These are phyloP conservation scores for Zootermopsis nevadensis DNA, from an alignment of 2,888 invertebrate species.

Conservation along the genomic window DNA sequence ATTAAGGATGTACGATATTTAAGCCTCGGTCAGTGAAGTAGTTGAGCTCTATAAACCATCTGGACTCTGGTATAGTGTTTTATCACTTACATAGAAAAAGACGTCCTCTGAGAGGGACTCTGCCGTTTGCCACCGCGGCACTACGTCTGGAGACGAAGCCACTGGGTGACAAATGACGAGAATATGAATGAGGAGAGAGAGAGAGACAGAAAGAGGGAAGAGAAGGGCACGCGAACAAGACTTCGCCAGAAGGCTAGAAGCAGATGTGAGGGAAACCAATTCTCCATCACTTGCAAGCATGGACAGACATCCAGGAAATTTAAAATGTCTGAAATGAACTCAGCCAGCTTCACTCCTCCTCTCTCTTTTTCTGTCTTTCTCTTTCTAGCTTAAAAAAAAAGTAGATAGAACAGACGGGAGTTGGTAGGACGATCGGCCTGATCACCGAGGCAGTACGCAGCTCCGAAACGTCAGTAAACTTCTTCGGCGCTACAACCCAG, in stretches of 20 bases:
- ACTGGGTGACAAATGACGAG: neutral
- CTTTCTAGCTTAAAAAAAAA: neutral
- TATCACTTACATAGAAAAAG: neutral
- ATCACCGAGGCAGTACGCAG: no score
- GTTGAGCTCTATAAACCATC: no score
- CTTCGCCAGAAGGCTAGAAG: neutral
- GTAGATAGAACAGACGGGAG: neutral
- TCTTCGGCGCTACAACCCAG: no score
- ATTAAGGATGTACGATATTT: no score
- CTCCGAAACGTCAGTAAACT: no score
- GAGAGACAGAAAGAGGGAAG: neutral
- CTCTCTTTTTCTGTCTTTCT: neutral
- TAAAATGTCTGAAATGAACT: slow-evolving; percentile 3
- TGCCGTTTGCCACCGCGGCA: no score
- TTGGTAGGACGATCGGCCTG: no score
- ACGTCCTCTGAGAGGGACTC: neutral
- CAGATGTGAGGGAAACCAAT: neutral
- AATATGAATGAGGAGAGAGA: neutral
- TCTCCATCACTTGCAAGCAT: neutral
- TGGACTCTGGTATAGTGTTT: no score
- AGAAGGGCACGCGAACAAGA: neutral
- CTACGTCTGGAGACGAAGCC: neutral
- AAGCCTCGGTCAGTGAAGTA: no score
- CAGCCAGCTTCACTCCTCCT: neutral
- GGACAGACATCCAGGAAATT: neutral